Conservation (phyloP, 2,113 vertebrate species). For the Psilopsiagon aymara region DNA sequence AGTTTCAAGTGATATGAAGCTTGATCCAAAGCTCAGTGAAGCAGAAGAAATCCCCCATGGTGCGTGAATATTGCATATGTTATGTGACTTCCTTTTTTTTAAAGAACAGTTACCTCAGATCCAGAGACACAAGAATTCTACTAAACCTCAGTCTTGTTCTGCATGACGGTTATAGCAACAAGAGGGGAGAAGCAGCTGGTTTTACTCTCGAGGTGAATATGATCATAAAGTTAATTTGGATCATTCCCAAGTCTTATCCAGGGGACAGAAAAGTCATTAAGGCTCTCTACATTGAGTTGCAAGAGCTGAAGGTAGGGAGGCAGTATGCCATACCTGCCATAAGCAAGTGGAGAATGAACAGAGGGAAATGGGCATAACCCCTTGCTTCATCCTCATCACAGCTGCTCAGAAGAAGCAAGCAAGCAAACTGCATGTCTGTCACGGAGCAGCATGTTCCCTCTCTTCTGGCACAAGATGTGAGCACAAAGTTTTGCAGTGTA, state of each 20-base stretch:
- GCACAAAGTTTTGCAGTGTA: not conserved
- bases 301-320: not conserved
- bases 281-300: not conserved
- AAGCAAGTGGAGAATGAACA: not conserved
- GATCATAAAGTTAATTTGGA: not conserved
- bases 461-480: not conserved
- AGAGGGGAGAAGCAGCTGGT: not conserved
- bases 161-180: not conserved
- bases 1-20: not conserved
- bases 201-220: not conserved
- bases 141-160: not conserved
- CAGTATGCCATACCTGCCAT: not conserved
- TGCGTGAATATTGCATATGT: not conserved
- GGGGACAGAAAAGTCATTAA: not conserved
- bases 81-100: not conserved
- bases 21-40: constrained; percentile 4
- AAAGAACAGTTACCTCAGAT: not conserved
- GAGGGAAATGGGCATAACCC: not conserved
- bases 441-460: rapidly evolving
- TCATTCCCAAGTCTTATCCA: not conserved
- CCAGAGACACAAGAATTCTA: not conserved
- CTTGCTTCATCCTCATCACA: not conserved
- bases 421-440: not conserved
- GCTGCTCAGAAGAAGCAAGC: not conserved
- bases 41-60: not conserved